Evolutionary conservation across 2,113 vertebrate species (phyloP).

Genomic region (Nestor notabilis): DNA sequence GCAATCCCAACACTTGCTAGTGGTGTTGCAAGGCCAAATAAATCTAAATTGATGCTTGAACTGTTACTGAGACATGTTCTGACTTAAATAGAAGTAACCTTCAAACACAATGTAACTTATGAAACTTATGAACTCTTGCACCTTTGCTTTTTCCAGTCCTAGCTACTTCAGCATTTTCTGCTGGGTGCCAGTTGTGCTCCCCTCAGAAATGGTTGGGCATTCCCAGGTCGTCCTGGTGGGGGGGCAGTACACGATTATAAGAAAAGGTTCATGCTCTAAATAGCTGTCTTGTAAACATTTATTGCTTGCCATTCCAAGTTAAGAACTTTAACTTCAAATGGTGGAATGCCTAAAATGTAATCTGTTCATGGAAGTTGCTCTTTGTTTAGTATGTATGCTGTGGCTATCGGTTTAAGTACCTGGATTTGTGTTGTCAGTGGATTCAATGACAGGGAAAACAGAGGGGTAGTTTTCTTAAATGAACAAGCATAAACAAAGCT

Average conservation of each 20-base stretch:
- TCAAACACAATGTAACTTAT: background rate
- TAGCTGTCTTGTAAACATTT: background rate
- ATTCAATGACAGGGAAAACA: background rate
- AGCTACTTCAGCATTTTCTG: background rate
- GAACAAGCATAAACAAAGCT: background rate
- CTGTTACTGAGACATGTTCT: background rate
- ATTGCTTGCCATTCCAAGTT: background rate
- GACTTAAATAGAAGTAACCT: background rate
- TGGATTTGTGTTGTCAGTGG: constrained; percentile 21
- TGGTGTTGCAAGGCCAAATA: background rate
- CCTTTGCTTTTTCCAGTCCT: background rate
- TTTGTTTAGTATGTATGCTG: background rate
- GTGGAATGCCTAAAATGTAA: background rate
- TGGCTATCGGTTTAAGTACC: background rate
- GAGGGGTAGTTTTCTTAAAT: background rate
- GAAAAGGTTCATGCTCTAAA: background rate
- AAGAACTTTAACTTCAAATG: background rate
- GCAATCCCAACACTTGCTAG: background rate
- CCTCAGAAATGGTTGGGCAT: background rate
- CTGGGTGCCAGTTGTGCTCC: background rate
- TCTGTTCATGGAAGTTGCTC: background rate
- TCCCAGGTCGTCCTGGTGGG: background rate
- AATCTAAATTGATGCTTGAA: background rate
- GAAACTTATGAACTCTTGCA: background rate
- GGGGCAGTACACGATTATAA: background rate